These are phyloP conservation scores for Nemapogon koenigi DNA, from an alignment of 2,888 invertebrate species.

Conservation along the genomic window DNA sequence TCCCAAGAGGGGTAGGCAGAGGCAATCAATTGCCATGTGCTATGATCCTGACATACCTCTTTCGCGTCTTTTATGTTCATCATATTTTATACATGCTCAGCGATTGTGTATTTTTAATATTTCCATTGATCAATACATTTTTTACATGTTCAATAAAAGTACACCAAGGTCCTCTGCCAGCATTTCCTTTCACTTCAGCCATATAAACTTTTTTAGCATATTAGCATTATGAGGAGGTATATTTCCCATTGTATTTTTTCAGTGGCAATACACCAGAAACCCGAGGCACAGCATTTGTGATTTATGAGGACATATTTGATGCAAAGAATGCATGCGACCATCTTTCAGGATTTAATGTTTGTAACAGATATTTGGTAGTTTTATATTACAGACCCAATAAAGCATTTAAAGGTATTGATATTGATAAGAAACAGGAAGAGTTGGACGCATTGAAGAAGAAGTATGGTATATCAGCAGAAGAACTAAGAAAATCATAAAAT, in stretches of 20 bases:
- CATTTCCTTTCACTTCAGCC: too few species aligned
- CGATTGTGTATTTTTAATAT: too few species aligned
- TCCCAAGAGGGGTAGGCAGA: too few species aligned
- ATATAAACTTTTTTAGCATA: too few species aligned
- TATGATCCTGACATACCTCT: too few species aligned
- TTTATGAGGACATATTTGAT: slow-evolving; percentile 99
- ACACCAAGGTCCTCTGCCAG: too few species aligned
- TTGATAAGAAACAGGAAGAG: slow-evolving; percentile 95
- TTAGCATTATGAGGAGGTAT: too few species aligned
- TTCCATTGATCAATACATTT: too few species aligned
- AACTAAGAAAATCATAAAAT: slow-evolving; percentile 43
- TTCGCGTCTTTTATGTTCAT: too few species aligned
- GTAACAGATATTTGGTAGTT: slow-evolving; percentile 98
- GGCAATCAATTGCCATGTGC: too few species aligned
- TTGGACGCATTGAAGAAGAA: slow-evolving; percentile 94
- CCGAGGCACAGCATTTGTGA: slow-evolving; percentile 98
- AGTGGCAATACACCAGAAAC: slow-evolving; percentile 98
- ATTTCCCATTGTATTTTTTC: slow-evolving; percentile 27
- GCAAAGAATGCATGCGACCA: slow-evolving; percentile 99
- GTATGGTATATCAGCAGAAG: slow-evolving; percentile 78
- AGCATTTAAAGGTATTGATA: slow-evolving; percentile 94
- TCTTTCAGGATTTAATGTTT: slow-evolving; percentile 98
- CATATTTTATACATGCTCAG: too few species aligned
- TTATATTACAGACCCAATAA: slow-evolving; percentile 96
- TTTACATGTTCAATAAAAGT: too few species aligned